phyloP scores from a whole-genome alignment of 2,888 invertebrate genomes.

The Notocelia uddmanniana region DNA sequence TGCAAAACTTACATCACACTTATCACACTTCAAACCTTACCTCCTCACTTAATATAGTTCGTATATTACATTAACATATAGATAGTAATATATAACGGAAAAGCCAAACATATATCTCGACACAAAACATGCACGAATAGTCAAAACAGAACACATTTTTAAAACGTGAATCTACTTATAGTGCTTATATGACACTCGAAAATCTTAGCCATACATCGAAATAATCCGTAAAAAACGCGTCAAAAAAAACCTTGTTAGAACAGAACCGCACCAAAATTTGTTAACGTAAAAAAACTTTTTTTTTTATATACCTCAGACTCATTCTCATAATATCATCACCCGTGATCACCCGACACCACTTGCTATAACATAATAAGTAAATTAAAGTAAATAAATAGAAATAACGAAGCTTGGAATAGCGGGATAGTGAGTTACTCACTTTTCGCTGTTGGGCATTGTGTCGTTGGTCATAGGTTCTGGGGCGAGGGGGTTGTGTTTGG shows the following conservation, averaged over 20 bases:
- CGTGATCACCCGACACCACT: constrained; percentile 87
- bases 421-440: constrained; percentile 66
- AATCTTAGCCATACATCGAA: constrained; percentile 52
- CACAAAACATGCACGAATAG: constrained; percentile 49
- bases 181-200: constrained; percentile 55
- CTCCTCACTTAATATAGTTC: constrained; percentile 29
- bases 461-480: constrained; percentile 67
- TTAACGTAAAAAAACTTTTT: constrained; percentile 48
- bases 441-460: constrained; percentile 78
- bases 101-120: constrained; percentile 50
- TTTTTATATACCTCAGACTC: constrained; percentile 88
- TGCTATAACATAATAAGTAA: constrained; percentile 72
- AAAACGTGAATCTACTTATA: constrained; percentile 51
- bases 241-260: constrained; percentile 45
- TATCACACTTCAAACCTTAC: constrained; percentile 41
- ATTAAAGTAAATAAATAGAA: constrained; percentile 46
- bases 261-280: constrained; percentile 53
- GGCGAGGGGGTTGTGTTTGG: constrained; percentile 83
- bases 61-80: constrained; percentile 11
- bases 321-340: constrained; percentile 92
- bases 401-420: constrained; percentile 45
- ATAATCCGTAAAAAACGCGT: constrained; percentile 49
- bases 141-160: constrained; percentile 39
- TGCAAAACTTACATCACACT: constrained; percentile 26
- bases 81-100: constrained; percentile 33